Evolutionary conservation across 2,888 invertebrate genomes (phyloP), one percentile per base, ranked within the genome.

Genomic region (Nesidiocoris tenuis): DNA sequence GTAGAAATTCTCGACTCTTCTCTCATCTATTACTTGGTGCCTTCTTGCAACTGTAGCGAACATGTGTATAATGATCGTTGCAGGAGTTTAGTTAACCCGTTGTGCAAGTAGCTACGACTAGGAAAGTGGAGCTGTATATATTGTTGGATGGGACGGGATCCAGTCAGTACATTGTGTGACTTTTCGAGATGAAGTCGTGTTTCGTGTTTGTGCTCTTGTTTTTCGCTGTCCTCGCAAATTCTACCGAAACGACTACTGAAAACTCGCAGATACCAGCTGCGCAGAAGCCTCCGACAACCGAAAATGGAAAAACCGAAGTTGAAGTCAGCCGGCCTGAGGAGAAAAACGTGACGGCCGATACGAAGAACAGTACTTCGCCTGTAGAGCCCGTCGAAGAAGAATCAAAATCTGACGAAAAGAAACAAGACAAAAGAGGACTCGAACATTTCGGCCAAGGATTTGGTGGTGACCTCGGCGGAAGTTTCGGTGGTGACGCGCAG

Each of bases 341-440:
- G 5, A 63, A 63, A 19, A n/a, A n/a, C n/a, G n/a, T n/a, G n/a
- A 19, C 63, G 19, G 18, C 5, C 12, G 39, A 39, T 39, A 12
- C 5, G 3, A 39, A 39, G 12, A 39, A 39, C 39, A 39, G 5
- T 12, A 39, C 39, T 3, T 39, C 12, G 12, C 39, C 39, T 12
- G 59, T 17, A 9, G 59, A 59, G 19, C 63, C 63, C 19, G 21
- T 9, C 12, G 21, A 21, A 19, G 54, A 39, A 39, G 67, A 55
- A 22, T 17, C 39, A 9, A 65, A 25, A 12, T 18, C 16, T 17
- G 78, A 85, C 84, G 86, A 86, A 83, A 85, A 80, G 67, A 79
- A 79, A 76, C 86, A 87, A 81, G 86, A 86, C 80, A 87, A 87
- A 81, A 83, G 87, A 82, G 87, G 87, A 79, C 83, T 87, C n/a